Percentiles rank a stretch among this genome's conserved stretches.
These are phyloP conservation scores for Acanthurus tractus DNA, from an alignment of 2,797 vertebrate genomes.

Conservation along the genomic window DNA sequence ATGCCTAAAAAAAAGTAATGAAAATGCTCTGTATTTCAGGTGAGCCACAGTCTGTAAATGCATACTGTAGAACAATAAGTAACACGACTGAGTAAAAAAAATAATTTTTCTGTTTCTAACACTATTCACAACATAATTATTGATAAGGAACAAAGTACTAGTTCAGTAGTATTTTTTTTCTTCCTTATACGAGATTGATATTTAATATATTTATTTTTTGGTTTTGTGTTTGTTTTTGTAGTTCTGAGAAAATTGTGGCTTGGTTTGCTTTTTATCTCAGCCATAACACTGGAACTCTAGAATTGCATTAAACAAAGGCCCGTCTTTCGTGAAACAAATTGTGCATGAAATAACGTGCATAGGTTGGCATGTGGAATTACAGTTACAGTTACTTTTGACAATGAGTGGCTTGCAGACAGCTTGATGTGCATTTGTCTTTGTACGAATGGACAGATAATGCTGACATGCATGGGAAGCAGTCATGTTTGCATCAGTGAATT, in stretches of 20 bases:
- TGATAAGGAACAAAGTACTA: background rate
- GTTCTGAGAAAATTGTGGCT: background rate
- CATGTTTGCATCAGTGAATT: slow-evolving; percentile 32
- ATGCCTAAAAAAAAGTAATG: background rate
- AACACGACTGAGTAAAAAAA: too few species aligned
- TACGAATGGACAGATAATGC: slow-evolving; percentile 15
- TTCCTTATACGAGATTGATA: too few species aligned
- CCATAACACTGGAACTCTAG: background rate
- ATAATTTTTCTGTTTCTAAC: too few species aligned
- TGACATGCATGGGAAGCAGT: slow-evolving; percentile 41
- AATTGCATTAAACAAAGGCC: background rate
- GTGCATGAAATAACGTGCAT: slow-evolving; percentile 37
- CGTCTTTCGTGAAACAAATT: background rate
- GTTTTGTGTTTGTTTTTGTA: background rate
- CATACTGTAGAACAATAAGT: too few species aligned
- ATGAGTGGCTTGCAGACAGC: slow-evolving; percentile 30
- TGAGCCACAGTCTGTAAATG: too few species aligned
- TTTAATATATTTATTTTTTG: too few species aligned
- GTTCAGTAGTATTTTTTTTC: background rate
- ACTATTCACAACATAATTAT: too few species aligned
- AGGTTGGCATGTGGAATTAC: slow-evolving; percentile 26
- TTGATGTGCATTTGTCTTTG: slow-evolving; percentile 27
- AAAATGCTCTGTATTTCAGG: too few species aligned
- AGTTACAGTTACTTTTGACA: slow-evolving; percentile 51
- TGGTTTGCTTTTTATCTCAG: background rate